phyloP scores from a whole-genome alignment of 2,797 vertebrate species.

The Myotis findleyi region DNA sequence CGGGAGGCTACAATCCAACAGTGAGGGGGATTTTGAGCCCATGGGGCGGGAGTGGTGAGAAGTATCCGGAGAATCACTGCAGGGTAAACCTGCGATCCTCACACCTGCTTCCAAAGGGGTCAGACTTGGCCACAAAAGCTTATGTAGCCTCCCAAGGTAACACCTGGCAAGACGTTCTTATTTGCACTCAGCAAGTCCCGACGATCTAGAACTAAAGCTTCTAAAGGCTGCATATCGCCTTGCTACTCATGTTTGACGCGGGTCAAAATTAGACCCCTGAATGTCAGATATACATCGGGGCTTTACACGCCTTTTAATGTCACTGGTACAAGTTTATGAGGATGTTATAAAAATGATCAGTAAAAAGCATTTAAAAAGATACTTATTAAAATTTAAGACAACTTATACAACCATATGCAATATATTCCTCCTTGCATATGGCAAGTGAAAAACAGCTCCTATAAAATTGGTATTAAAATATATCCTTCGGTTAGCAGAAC shows the following conservation, averaged over 20 bases:
- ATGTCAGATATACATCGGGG: accelerated
- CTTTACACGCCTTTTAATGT: neutral
- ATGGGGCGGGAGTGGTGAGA: neutral
- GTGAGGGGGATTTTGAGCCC: neutral
- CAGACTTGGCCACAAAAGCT: neutral
- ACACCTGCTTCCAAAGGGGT: neutral
- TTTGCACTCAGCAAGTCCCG: neutral
- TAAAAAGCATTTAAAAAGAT: slow-evolving; percentile 21
- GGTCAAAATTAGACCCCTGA: neutral
- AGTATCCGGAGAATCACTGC: neutral
- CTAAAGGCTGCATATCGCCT: neutral
- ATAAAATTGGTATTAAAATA: slow-evolving; percentile 18
- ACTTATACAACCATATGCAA: slow-evolving; percentile 17
- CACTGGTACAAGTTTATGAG: neutral
- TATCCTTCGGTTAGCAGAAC: neutral
- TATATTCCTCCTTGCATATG: neutral
- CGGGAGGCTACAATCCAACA: too few species aligned
- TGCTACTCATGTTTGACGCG: neutral
- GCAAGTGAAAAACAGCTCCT: slow-evolving; percentile 41
- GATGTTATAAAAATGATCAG: neutral
- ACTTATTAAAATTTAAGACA: slow-evolving; percentile 25
- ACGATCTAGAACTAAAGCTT: neutral
- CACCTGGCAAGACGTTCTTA: neutral
- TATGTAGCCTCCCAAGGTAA: neutral
- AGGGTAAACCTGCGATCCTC: neutral